Conservation (phyloP, 2,888 invertebrate genomes). For the Coenonympha arcania region DNA sequence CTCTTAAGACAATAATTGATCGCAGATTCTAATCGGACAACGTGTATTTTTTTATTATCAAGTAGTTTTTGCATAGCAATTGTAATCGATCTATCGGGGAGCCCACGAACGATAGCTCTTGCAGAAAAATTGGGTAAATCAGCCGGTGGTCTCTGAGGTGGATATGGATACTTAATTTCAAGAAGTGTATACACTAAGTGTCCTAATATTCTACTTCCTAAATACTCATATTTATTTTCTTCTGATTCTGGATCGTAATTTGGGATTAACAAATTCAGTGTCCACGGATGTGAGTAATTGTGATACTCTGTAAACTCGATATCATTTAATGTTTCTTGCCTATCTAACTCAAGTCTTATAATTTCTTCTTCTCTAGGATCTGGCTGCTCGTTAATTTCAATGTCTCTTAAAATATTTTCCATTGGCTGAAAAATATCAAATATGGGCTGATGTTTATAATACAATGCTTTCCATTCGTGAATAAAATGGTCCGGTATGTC, state of each 20-base stretch:
- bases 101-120: constrained; percentile 58
- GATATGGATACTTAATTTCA: constrained; percentile 63
- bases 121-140: constrained; percentile 51
- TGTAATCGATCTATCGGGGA: constrained; percentile 57
- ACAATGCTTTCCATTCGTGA: constrained; percentile 74
- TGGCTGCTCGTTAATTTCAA: constrained; percentile 40
- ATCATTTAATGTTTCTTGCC: constrained; percentile 71
- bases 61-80: constrained; percentile 59
- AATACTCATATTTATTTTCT: constrained; percentile 58
- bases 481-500: constrained; percentile 65
- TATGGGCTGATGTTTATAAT: constrained; percentile 71
- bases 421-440: constrained; percentile 63
- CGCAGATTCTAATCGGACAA: constrained; percentile 66
- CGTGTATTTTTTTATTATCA: constrained; percentile 50
- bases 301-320: constrained; percentile 74
- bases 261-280: constrained; percentile 56
- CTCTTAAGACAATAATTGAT: constrained; percentile 73
- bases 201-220: constrained; percentile 64
- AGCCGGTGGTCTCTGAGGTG: constrained; percentile 46
- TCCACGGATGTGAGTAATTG: constrained; percentile 70
- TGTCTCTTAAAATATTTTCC: constrained; percentile 51
- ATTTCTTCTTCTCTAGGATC: constrained; percentile 56
- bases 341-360: constrained; percentile 61
- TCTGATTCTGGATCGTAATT: constrained; percentile 58
- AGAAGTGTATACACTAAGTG: constrained; percentile 71